Conservation (phyloP, 2,113 vertebrate species). For the Felis chaus region DNA sequence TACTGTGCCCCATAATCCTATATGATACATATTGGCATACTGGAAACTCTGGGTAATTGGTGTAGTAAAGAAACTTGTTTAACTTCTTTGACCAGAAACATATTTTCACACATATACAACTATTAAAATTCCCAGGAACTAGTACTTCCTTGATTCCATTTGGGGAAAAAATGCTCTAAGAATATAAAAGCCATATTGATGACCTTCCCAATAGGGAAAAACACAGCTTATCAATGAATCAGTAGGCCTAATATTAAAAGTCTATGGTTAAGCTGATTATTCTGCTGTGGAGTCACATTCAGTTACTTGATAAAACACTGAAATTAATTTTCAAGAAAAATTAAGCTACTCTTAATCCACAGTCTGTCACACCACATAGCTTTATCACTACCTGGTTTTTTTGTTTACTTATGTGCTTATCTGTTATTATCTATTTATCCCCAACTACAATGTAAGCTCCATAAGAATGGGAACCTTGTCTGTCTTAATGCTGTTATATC, state of each 20-base stretch:
- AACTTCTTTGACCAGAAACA: background rate
- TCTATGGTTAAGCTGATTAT: background rate
- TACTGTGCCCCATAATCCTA: background rate
- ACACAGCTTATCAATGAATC: background rate
- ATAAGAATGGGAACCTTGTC: background rate
- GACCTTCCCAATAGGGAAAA: background rate
- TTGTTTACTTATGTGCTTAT: background rate
- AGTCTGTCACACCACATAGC: background rate
- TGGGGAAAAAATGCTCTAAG: background rate
- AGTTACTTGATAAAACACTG: background rate
- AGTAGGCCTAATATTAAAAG: background rate
- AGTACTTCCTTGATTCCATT: background rate
- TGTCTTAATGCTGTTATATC: background rate
- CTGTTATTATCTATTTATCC: background rate
- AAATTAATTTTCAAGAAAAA: slow-evolving; percentile 20
- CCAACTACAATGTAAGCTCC: background rate
- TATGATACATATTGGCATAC: background rate
- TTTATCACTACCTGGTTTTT: background rate
- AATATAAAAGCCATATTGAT: background rate
- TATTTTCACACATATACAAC: background rate
- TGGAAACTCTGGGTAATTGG: background rate
- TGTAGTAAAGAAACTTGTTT: background rate
- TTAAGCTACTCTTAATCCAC: background rate
- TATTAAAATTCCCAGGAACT: background rate
- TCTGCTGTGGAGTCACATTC: background rate